Percentiles rank a stretch among this genome's conserved stretches.
Conservation (phyloP, 2,888 invertebrate genomes). For the Andrena bucephala region DNA sequence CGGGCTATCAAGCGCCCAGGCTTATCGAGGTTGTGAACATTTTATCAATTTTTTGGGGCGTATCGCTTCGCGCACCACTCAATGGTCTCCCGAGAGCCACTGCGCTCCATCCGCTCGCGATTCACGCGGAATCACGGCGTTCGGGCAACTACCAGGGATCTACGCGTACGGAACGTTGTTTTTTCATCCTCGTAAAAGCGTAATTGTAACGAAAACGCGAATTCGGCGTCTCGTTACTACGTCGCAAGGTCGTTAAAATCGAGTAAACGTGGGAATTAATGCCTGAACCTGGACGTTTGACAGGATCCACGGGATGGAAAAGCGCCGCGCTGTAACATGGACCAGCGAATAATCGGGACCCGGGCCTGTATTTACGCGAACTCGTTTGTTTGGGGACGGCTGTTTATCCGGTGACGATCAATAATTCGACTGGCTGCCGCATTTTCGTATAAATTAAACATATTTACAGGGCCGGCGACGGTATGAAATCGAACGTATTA, state of each 20-base stretch:
- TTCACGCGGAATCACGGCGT: not conserved
- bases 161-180: not conserved
- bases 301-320: not conserved
- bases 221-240: conserved; percentile 12
- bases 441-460: conserved; percentile 61
- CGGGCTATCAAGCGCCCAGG: not conserved
- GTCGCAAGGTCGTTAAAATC: conserved; percentile 43
- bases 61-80: not conserved
- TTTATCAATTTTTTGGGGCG: not conserved
- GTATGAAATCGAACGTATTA: conserved; percentile 54
- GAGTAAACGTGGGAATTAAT: conserved; percentile 21
- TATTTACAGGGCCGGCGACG: conserved; percentile 40
- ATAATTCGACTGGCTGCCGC: conserved; percentile 47
- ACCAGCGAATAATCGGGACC: conserved; percentile 13
- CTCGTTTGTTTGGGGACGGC: conserved; percentile 46
- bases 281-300: conserved; percentile 6
- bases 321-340: conserved; percentile 3
- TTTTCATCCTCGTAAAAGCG: not conserved
- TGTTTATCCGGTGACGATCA: conserved; percentile 57
- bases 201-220: conserved; percentile 19
- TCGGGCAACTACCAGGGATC: not conserved
- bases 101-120: not conserved
- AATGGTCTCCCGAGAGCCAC: not conserved
- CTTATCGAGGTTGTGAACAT: not conserved
- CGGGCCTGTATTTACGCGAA: conserved; percentile 29